Percentiles rank a stretch among this genome's conserved stretches.
Conservation (phyloP, 2,888 invertebrate species). For the Ichneumon xanthorius region DNA sequence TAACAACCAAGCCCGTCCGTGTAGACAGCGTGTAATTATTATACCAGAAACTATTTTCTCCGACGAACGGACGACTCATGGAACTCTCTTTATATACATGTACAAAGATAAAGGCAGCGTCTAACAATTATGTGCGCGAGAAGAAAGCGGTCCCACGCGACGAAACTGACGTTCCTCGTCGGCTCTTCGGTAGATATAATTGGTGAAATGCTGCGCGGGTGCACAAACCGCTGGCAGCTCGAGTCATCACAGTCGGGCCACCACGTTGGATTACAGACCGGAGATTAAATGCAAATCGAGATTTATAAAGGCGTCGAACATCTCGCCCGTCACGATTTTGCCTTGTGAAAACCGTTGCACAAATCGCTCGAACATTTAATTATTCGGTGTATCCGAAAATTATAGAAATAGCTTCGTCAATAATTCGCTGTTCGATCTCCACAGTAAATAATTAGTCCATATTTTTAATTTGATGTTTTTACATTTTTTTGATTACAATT, state of each 20-base stretch:
- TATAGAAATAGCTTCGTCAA: neutral
- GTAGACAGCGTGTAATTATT: slow-evolving; percentile 34
- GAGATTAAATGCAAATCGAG: slow-evolving; percentile 68
- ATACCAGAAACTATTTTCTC: slow-evolving; percentile 56
- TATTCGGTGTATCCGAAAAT: neutral
- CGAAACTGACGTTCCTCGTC: slow-evolving; percentile 49
- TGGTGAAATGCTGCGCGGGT: slow-evolving; percentile 66
- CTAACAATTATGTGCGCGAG: slow-evolving; percentile 48
- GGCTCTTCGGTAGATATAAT: slow-evolving; percentile 62
- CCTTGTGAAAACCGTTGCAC: neutral
- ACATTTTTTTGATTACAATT: neutral
- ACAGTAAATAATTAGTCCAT: neutral
- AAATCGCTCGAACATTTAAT: neutral
- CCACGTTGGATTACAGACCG: slow-evolving; percentile 42
- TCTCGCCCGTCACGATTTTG: slow-evolving; percentile 49
- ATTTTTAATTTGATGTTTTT: neutral
- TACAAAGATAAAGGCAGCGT: slow-evolving; percentile 14
- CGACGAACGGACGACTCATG: neutral
- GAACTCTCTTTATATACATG: slow-evolving; percentile 14
- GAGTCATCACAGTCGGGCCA: slow-evolving; percentile 25
- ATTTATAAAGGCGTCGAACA: slow-evolving; percentile 39
- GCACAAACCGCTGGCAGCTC: slow-evolving; percentile 26
- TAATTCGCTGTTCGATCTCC: neutral
- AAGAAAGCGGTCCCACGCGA: slow-evolving; percentile 69
- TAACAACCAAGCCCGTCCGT: neutral